A percentile compares a stretch with the other conserved stretches of the same genome.
Evolutionary conservation across 2,797 vertebrate genomes (phyloP).

Genomic region (Rhynchonycteris naso): DNA sequence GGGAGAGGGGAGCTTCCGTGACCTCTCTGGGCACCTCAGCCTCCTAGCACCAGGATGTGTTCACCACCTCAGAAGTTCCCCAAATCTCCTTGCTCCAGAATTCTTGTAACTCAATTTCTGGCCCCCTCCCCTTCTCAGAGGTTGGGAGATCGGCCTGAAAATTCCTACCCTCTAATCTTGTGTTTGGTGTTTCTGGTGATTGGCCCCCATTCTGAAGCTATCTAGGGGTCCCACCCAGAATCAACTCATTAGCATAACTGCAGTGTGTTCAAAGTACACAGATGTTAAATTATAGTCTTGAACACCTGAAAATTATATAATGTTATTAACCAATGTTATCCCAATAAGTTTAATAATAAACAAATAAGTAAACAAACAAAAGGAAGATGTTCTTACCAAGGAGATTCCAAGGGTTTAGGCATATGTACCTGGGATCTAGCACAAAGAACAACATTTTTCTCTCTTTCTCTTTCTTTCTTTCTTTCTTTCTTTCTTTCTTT

Average conservation of each 20-base stretch:
- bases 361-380: not conserved
- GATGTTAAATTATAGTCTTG: not conserved
- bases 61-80: not conserved
- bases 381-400: not conserved
- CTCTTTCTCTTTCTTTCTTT: too few species aligned
- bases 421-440: not conserved
- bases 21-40: too few species aligned
- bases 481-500: too few species aligned
- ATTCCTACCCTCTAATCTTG: not conserved
- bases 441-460: not conserved
- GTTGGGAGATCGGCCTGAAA: not conserved
- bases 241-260: not conserved
- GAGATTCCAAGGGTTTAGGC: not conserved
- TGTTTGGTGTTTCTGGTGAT: not conserved
- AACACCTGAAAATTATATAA: not conserved
- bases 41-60: not conserved
- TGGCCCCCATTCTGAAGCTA: not conserved
- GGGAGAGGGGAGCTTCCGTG: not conserved
- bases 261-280: not conserved
- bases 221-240: not conserved
- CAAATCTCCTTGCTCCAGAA: not conserved
- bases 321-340: not conserved
- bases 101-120: not conserved
- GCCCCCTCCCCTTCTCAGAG: not conserved
- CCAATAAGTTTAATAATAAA: not conserved